These are phyloP conservation scores for Drosophila carrolli DNA, from an alignment of 1,140 invertebrate genomes.

Conservation along the genomic window DNA sequence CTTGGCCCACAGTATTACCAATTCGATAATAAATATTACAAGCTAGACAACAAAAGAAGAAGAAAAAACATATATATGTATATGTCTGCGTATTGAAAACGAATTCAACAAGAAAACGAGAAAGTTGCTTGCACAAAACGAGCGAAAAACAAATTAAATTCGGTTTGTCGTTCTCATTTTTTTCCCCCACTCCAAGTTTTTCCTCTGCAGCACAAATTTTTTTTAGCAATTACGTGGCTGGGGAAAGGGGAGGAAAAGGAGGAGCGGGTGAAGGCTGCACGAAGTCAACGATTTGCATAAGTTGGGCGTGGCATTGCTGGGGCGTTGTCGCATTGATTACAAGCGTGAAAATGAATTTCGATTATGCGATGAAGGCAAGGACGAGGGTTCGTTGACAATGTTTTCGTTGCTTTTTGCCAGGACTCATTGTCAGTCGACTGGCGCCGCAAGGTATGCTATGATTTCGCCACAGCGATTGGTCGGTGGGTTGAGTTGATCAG, in stretches of 20 bases:
- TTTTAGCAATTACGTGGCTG: conserved; percentile 69
- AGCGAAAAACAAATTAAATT: conserved; percentile 79
- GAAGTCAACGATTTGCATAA: conserved; percentile 70
- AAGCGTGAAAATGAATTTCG: conserved; percentile 78
- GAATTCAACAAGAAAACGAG: conserved; percentile 54
- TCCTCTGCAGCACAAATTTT: conserved; percentile 48
- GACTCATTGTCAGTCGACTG: conserved; percentile 49
- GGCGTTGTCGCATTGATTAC: conserved; percentile 69
- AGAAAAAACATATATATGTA: conserved; percentile 32
- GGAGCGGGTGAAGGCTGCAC: conserved; percentile 22
- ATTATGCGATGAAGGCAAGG: conserved; percentile 59
- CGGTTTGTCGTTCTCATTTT: conserved; percentile 73
- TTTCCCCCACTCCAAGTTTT: conserved; percentile 40
- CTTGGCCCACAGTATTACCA: conserved; percentile 47
- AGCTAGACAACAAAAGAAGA: conserved; percentile 71
- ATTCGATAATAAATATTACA: conserved; percentile 82
- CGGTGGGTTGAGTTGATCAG: conserved; percentile 10
- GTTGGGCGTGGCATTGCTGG: conserved; percentile 43
- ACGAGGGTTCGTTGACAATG: conserved; percentile 22
- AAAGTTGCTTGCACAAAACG: conserved; percentile 72
- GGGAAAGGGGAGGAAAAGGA: not conserved
- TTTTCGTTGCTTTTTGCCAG: conserved; percentile 35
- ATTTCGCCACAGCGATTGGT: conserved; percentile 41
- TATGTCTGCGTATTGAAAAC: conserved; percentile 46
- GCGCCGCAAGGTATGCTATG: conserved; percentile 64